These are phyloP conservation scores for Acleris cristana DNA, from an alignment of 2,888 invertebrate species.

Conservation along the genomic window DNA sequence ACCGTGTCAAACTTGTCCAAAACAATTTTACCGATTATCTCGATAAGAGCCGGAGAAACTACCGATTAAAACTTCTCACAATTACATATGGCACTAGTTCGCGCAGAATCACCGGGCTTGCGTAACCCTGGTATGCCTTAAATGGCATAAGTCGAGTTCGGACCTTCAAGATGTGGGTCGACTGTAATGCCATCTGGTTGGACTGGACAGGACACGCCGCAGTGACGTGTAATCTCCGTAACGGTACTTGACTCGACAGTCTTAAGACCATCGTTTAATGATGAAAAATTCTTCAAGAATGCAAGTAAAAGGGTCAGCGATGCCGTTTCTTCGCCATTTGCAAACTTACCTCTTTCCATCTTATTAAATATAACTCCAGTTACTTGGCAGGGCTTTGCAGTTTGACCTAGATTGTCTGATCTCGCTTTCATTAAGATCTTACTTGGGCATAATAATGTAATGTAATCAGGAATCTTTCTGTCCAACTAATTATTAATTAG, in stretches of 20 bases:
- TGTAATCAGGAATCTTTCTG: background rate
- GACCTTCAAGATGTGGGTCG: slow-evolving; percentile 80
- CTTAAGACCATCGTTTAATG: slow-evolving; percentile 37
- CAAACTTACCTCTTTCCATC: background rate
- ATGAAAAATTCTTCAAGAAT: slow-evolving; percentile 34
- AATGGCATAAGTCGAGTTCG: slow-evolving; percentile 63
- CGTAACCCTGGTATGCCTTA: slow-evolving; percentile 74
- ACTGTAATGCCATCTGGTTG: slow-evolving; percentile 76
- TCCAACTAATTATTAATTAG: slow-evolving; percentile 16
- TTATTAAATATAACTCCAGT: background rate
- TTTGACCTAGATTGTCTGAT: background rate
- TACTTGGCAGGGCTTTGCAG: background rate
- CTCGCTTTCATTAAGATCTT: background rate
- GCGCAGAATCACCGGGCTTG: slow-evolving; percentile 53
- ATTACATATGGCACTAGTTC: slow-evolving; percentile 34
- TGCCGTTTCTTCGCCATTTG: slow-evolving; percentile 24
- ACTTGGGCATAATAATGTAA: background rate
- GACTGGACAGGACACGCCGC: slow-evolving; percentile 66
- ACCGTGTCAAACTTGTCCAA: slow-evolving; percentile 18
- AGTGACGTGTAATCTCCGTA: slow-evolving; percentile 61
- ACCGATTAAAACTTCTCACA: slow-evolving; percentile 25
- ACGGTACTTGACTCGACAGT: slow-evolving; percentile 50
- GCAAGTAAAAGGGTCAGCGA: slow-evolving; percentile 26
- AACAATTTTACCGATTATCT: slow-evolving; percentile 18
- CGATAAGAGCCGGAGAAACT: slow-evolving; percentile 11